Conservation (phyloP, 2,797 vertebrate genomes). For the Pampus argenteus region DNA sequence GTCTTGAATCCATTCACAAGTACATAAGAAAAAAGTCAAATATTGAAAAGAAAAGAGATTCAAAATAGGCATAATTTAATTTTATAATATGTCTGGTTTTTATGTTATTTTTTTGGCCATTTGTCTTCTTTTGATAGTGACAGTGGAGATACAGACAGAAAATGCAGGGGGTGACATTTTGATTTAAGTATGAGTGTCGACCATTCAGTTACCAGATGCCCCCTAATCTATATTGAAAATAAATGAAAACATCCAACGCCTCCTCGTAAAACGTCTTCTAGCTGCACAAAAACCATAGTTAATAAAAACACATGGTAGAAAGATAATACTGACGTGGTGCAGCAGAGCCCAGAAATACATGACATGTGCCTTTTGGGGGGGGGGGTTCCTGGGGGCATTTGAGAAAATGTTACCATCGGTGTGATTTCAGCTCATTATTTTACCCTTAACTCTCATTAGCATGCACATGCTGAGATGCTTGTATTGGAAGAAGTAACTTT, state of each 20-base stretch:
- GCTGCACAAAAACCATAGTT: background rate
- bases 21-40: background rate
- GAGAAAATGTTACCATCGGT: slow-evolving; percentile 30
- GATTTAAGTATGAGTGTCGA: background rate
- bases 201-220: background rate
- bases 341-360: slow-evolving; percentile 33
- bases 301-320: background rate
- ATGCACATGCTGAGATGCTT: background rate
- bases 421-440: background rate
- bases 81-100: no score
- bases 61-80: no score
- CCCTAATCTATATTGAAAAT: background rate
- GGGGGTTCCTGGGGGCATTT: slow-evolving; percentile 15
- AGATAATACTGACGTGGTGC: slow-evolving; percentile 38
- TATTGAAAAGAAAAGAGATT: background rate
- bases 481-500: background rate
- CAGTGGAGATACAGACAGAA: no score
- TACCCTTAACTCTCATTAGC: background rate
- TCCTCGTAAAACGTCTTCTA: background rate
- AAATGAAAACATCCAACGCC: background rate
- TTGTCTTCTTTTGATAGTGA: no score
- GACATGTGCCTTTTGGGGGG: slow-evolving; percentile 29
- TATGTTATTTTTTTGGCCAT: no score
- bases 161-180: background rate
- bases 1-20: background rate